These are phyloP conservation scores for Drosophila simulans DNA, from an alignment of 1,140 invertebrate genomes.

Conservation along the genomic window DNA sequence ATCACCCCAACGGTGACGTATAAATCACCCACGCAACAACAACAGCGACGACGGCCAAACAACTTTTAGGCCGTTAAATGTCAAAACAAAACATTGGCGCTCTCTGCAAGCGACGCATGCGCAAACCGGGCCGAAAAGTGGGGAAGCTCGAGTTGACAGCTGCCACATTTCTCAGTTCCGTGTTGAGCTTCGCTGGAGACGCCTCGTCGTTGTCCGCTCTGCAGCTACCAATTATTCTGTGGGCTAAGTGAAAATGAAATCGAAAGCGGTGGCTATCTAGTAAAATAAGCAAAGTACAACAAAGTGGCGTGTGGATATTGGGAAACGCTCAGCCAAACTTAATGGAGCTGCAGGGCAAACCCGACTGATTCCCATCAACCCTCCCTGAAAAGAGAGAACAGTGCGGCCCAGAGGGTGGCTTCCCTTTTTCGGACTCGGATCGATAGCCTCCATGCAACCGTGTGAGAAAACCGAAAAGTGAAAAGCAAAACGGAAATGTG, in stretches of 20 bases:
- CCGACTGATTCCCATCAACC: constrained; percentile 13
- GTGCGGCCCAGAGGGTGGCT: constrained; percentile 30
- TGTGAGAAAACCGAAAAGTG: constrained; percentile 47
- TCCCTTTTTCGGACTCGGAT: constrained; percentile 55
- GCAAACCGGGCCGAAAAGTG: constrained; percentile 8
- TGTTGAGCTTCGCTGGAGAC: constrained; percentile 51
- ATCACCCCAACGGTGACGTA: constrained; percentile 34
- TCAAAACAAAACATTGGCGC: constrained; percentile 60
- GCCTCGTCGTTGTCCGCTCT: constrained; percentile 41
- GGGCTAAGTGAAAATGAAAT: constrained; percentile 36
- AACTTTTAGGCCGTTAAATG: constrained; percentile 38
- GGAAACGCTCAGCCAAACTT: background rate
- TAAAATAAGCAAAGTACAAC: constrained; percentile 13
- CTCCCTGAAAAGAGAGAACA: constrained; percentile 19
- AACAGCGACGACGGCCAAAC: constrained; percentile 18
- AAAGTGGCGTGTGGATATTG: background rate
- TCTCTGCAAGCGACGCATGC: constrained; percentile 32
- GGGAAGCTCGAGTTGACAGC: constrained; percentile 32
- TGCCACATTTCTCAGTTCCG: constrained; percentile 57
- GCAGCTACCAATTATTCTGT: background rate
- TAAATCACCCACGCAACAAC: constrained; percentile 33
- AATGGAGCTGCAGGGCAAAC: background rate
- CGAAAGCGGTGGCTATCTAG: constrained; percentile 28
- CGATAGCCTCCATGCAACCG: constrained; percentile 75
- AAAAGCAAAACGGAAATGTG: constrained; percentile 33